These are phyloP conservation scores for Drosophila lutescens DNA, from an alignment of 2,888 invertebrate genomes.

Conservation along the genomic window DNA sequence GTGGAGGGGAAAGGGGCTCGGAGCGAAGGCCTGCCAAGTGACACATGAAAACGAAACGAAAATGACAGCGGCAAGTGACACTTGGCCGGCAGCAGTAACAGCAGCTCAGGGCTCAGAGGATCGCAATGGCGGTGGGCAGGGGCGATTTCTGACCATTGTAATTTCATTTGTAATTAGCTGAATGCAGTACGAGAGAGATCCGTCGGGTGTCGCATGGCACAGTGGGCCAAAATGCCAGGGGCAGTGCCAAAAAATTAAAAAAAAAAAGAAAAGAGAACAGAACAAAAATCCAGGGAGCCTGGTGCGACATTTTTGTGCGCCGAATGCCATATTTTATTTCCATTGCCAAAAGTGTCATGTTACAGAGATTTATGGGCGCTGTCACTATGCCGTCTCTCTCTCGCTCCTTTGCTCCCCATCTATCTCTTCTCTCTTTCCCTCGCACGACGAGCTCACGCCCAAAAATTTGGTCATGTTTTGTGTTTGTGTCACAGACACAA, in stretches of 20 bases:
- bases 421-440: slow-evolving; percentile 19
- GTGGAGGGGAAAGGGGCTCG: slow-evolving; percentile 2
- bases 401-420: slow-evolving; percentile 8
- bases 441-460: slow-evolving; percentile 61
- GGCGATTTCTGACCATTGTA: slow-evolving; percentile 57
- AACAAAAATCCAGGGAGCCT: slow-evolving; percentile 28
- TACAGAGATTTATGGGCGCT: slow-evolving; percentile 83
- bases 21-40: slow-evolving; percentile 71
- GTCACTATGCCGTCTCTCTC: slow-evolving; percentile 60
- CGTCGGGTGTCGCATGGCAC: slow-evolving; percentile 62
- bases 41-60: slow-evolving; percentile 78
- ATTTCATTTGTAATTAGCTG: slow-evolving; percentile 78
- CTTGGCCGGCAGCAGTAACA: slow-evolving; percentile 61
- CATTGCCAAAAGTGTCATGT: slow-evolving; percentile 85
- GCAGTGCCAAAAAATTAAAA: slow-evolving; percentile 44
- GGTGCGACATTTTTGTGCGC: slow-evolving; percentile 81
- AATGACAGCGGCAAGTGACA: slow-evolving; percentile 77
- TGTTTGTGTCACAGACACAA: slow-evolving; percentile 46
- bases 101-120: slow-evolving; percentile 57
- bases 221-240: slow-evolving; percentile 55
- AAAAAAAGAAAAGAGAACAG: slow-evolving; percentile 4
- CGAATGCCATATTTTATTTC: slow-evolving; percentile 83
- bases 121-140: slow-evolving; percentile 12
- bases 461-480: slow-evolving; percentile 75
- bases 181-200: slow-evolving; percentile 48